Evolutionary conservation across 1,140 invertebrate species (phyloP), one percentile per base, ranked within the genome.

Genomic region (Eriosoma lanigerum): DNA sequence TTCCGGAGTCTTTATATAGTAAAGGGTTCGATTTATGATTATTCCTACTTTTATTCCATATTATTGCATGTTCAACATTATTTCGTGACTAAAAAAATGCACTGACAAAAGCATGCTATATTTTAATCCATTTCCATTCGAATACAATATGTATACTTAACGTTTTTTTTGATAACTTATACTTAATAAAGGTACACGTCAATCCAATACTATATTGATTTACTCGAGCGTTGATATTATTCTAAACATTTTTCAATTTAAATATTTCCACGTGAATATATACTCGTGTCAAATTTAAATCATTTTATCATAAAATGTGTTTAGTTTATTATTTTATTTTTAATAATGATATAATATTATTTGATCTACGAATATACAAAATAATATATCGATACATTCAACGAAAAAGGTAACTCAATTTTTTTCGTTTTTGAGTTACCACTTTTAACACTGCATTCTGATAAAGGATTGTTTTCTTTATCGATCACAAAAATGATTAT

Each of bases 11-110:
- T 3, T 38, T 38, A 38, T 38, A 24, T 15, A 9, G 29, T 1
- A 38, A 46, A 52, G 72, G 72, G 52, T 76, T 76, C 72, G 72
- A 76, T 76, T 76, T 58, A 58, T 56, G 50, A 58, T n/a, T 76
- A 58, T 76, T 58, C 32, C 72, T 52, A 58, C 52, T 44, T 29
- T 21, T 12, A 19, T 58, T 75, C 56, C 19, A 50, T 29, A 52
- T 21, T 58, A 58, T 76, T 29, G 72, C 72, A 76, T 76, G 72
- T 58, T 52, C 24, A 76, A 76, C 44, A 76, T 38, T 76, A 44
- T 76, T 38, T 32, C 72, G 72, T 76, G 72, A 76, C 72, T 44
- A 29, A 58, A 76, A 76, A 76, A 58, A 17, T 44, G 8, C 52
- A 50, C 68, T 24, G 17, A 48, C n/a, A 3, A 68, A 32, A 54